Base-by-base conservation (phyloP, 37 sponge, comb jelly and placozoan genomes). In the Aplysina aerophoba region DNA sequence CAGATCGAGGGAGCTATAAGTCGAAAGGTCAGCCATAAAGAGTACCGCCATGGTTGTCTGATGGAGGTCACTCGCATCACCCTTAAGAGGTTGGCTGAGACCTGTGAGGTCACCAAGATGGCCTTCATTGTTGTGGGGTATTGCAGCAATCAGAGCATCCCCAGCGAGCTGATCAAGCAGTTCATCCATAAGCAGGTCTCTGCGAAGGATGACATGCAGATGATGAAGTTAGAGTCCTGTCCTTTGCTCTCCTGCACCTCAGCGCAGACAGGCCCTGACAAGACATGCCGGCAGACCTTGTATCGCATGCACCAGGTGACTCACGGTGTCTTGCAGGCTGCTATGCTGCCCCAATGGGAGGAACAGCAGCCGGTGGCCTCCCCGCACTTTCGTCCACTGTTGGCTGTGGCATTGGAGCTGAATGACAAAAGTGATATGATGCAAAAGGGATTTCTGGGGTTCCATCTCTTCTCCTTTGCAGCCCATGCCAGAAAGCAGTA, bases 121-220 rank as follows among this genome's bases (percentile, higher is more conserved):
- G 71, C 71, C 30, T 69, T 69, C 6, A 28, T 69, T n/a, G 71
- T 6, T 3, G 28, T 69, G 71, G 71, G 35, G 71, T 69, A 69
- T 35, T 69, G 71, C 34, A 35, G 30, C 35, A 34, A 35, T 30
- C 28, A 69, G 71, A 69, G 30, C 34, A 28, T 69, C 71, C 71
- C 71, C 6, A 35, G 34, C 35, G 71, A n/a, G 2, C 34, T 69
- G 33, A 69, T 69, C 30, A 69, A 69, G 71, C 35, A 27, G 31
- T 69, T 34, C 30, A 28, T 69, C 6, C 1, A 28, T 33, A 30
- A n/a, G 34, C 17, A 17, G 27, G 34, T 27, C 11, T 6, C 4
- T n/a, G 28, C 2, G 71, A 1, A n/a, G 19, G 34, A 69, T 69
- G 34, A 31, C 27, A 34, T 30, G 31, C 35, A 69, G 17, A 31